Conservation (phyloP, 2,113 vertebrate genomes). For the Elephas maximus region DNA sequence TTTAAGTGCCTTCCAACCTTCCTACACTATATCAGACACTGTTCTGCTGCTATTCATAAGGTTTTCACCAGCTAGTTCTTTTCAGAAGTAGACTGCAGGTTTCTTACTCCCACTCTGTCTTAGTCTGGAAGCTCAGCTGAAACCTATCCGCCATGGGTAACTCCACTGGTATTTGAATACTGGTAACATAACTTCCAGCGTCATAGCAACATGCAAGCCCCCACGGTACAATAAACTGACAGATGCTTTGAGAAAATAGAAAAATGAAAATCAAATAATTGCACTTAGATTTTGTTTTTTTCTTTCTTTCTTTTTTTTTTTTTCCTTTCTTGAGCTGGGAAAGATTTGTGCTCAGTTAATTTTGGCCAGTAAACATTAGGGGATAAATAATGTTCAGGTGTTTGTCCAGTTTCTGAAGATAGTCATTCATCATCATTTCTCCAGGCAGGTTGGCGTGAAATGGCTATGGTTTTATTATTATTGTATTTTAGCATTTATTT, state of each 20-base stretch:
- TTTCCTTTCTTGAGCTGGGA: neutral
- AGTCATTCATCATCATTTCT: neutral
- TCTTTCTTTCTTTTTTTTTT: neutral
- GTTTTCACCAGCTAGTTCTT: no score
- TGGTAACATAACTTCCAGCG: no score
- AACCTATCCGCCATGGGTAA: no score
- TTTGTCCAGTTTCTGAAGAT: neutral
- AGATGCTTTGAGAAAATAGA: neutral
- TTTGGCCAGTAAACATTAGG: neutral
- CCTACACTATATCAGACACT: no score
- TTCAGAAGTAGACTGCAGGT: no score
- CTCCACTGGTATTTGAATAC: no score
- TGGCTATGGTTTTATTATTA: neutral
- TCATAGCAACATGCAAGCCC: no score
- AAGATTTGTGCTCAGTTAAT: neutral
- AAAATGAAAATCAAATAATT: neutral
- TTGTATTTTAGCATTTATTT: conserved; percentile 17
- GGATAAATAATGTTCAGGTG: neutral
- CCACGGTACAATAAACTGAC: no score
- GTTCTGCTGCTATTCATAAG: no score
- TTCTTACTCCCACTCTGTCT: no score
- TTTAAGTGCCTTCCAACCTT: no score
- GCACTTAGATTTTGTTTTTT: neutral
- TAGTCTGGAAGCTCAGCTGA: no score
- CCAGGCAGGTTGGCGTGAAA: neutral